Evolutionary conservation across 1,140 invertebrate species (phyloP).

Genomic region (Drosophila lini): DNA sequence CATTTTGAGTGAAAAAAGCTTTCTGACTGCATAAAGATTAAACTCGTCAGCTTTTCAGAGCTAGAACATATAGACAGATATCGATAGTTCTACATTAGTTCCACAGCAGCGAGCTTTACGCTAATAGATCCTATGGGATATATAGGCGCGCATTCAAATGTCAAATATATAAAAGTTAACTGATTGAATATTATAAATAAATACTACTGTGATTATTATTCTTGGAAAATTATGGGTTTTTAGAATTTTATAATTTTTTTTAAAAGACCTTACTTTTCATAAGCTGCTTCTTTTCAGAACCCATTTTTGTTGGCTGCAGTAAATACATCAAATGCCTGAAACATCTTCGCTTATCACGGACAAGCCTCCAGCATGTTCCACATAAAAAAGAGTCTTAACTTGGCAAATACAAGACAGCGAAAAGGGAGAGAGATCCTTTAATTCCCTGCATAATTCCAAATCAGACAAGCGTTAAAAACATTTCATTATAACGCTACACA

Average conservation of each 20-base stretch:
- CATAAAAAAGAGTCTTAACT: conserved; percentile 44
- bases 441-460: conserved; percentile 80
- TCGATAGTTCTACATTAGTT: conserved; percentile 1
- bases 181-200: neutral
- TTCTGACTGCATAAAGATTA: neutral
- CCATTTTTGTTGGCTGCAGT: neutral
- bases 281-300: neutral
- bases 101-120: neutral
- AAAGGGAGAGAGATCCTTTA: conserved; percentile 63
- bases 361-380: conserved; percentile 56
- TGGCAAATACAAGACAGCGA: conserved; percentile 44
- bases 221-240: neutral
- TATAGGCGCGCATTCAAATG: neutral
- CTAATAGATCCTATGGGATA: neutral
- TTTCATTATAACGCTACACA: conserved; percentile 84
- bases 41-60: neutral
- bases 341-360: conserved; percentile 50
- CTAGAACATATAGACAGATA: neutral
- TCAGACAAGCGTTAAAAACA: conserved; percentile 84
- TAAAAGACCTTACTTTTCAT: neutral
- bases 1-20: neutral
- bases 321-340: conserved; percentile 30
- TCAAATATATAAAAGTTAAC: neutral
- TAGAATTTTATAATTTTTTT: neutral
- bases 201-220: neutral